These are phyloP conservation scores for Macrosiphum euphorbiae DNA, from an alignment of 2,888 invertebrate species.

Conservation along the genomic window DNA sequence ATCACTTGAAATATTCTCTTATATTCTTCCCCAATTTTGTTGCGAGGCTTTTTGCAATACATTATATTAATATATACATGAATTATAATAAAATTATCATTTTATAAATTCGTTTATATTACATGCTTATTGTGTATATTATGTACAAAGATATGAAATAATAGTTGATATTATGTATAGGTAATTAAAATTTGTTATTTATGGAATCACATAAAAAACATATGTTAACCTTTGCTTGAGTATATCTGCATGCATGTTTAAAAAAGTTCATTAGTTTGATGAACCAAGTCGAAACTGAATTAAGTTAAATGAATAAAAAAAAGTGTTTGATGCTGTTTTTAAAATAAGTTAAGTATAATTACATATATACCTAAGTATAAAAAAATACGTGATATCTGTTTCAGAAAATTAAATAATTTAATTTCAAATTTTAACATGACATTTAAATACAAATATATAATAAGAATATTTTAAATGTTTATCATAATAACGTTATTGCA, in stretches of 20 bases:
- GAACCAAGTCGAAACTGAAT: neutral
- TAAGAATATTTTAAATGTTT: neutral
- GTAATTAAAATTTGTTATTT: neutral
- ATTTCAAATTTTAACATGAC: conserved; percentile 6
- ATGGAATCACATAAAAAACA: neutral
- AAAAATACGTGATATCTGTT: neutral
- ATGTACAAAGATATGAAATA: neutral
- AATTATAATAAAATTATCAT: neutral
- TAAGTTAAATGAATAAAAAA: neutral
- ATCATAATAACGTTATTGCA: neutral
- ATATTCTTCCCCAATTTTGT: neutral
- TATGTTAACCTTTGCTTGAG: neutral
- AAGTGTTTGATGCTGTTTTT: neutral
- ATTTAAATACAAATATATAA: neutral
- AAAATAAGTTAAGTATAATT: neutral
- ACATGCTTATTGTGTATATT: neutral
- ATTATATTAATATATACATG: neutral
- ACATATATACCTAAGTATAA: neutral
- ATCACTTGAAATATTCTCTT: neutral
- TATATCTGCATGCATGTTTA: neutral
- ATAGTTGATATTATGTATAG: neutral
- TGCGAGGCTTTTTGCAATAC: neutral
- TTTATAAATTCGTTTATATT: neutral
- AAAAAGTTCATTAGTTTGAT: neutral
- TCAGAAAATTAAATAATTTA: neutral